Base-by-base conservation (phyloP, 2,113 vertebrate species). In the Macrotus californicus region DNA sequence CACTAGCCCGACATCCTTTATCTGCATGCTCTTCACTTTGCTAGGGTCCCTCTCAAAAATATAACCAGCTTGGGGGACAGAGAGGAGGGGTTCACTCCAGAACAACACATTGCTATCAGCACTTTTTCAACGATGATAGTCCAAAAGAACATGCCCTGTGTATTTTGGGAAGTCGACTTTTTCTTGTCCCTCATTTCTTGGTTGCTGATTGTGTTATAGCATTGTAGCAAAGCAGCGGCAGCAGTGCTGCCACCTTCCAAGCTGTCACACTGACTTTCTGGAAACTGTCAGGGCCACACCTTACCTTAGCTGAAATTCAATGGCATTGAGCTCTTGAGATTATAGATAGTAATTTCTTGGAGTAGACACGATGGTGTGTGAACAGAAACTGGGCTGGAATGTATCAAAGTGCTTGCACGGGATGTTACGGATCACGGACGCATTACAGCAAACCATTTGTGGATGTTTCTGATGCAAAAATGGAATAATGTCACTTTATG, bases 241-340 rank as follows among this genome's bases (percentile, higher is more conserved):
- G 21, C 2, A 6, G 43, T 43, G 31, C 52, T 76, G 0, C 75
- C 34, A 64, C 84, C 80, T 69, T 85, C 76, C 87, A 86, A 89
- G 61, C 84, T 91, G 96, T 96, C 94, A 95, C 36, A 21, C 6
- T 3, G 88, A 48, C 85, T 93, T 72, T 90, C 96, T 97, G 96
- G 96, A 91, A 93, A 64, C 39, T 64, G 18, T 95, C 96, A 83
- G 87, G 67, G 34, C 48, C 93, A 94, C 93, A 94, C 88, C 34
- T 93, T 94, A 26, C 66, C 14, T 50, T 91, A 50, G 96, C 26
- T 96, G 95, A 97, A 85, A 86, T 67, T 73, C 72, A 93, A 4
- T 64, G 96, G 48, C 90, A 46, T 29, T 52, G 93, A 92, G 85
- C 94, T 92, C 94, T 96, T 96, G 72, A 95, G 93, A 91, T 77